Conservation (phyloP, 1,140 invertebrate genomes). For the Cydia amplana region DNA sequence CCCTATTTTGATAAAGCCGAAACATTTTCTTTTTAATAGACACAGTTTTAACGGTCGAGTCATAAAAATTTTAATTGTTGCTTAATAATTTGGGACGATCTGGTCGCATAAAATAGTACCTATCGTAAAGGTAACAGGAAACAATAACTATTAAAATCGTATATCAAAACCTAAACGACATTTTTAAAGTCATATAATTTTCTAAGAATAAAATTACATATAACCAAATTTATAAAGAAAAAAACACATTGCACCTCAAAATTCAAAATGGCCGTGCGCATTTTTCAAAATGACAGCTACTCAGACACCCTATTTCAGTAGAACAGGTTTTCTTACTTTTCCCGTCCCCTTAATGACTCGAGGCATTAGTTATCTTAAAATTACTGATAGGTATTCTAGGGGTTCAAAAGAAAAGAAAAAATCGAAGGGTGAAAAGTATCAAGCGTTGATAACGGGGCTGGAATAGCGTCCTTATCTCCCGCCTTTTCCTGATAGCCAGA, state of each 20-base stretch:
- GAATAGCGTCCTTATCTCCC: constrained; percentile 70
- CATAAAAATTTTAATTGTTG: constrained; percentile 66
- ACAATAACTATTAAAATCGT: constrained; percentile 40
- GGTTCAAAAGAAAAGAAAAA: constrained; percentile 49
- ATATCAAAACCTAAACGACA: constrained; percentile 4
- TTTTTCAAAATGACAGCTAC: constrained; percentile 32
- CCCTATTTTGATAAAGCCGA: constrained; percentile 55
- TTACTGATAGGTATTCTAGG: constrained; percentile 68
- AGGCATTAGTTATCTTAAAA: constrained; percentile 75
- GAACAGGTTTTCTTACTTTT: constrained; percentile 46
- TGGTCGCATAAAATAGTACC: constrained; percentile 44
- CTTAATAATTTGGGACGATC: constrained; percentile 58
- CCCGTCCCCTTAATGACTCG: constrained; percentile 65
- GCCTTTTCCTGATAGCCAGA: constrained; percentile 63
- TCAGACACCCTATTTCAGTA: constrained; percentile 25
- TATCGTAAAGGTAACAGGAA: constrained; percentile 50
- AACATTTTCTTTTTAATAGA: constrained; percentile 52
- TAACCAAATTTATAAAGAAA: background rate
- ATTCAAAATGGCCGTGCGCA: constrained; percentile 9
- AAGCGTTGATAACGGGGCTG: constrained; percentile 65
- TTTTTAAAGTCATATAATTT: background rate
- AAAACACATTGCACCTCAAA: constrained; percentile 3
- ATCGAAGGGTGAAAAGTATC: constrained; percentile 62
- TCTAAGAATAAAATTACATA: background rate
- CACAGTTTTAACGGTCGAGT: constrained; percentile 50